Conservation (phyloP, 2,797 vertebrate species). For the Anabas testudineus region DNA sequence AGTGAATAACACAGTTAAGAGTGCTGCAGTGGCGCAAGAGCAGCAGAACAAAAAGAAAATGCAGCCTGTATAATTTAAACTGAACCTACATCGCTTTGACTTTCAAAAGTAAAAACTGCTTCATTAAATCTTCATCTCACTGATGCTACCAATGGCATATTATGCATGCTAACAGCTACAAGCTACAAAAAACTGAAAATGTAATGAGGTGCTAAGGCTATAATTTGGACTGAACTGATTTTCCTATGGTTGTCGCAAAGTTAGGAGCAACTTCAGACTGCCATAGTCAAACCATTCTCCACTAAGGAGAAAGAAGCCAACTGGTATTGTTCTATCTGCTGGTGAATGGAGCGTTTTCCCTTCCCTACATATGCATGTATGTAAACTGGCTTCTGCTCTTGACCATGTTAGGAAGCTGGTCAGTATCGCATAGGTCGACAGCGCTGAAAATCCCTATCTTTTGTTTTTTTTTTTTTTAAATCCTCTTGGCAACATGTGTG, state of each 20-base stretch:
- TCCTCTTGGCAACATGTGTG: constrained; percentile 75
- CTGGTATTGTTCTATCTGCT: constrained; percentile 55
- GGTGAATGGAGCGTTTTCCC: constrained; percentile 82
- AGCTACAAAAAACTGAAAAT: constrained; percentile 58
- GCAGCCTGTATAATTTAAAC: constrained; percentile 61
- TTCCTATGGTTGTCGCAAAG: constrained; percentile 59
- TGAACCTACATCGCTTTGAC: constrained; percentile 40
- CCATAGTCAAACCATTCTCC: constrained; percentile 66
- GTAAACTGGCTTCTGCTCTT: constrained; percentile 79
- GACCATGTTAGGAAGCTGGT: constrained; percentile 87
- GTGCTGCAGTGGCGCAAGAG: constrained; percentile 70
- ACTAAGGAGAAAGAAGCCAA: constrained; percentile 66
- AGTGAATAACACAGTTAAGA: constrained; percentile 90
- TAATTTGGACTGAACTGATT: constrained; percentile 54
- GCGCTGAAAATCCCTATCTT: constrained; percentile 83
- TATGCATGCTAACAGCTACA: constrained; percentile 53
- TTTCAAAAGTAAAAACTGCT: constrained; percentile 42
- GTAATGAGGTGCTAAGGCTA: constrained; percentile 57
- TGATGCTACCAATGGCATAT: constrained; percentile 57
- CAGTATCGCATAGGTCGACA: constrained; percentile 92
- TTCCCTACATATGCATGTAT: constrained; percentile 45
- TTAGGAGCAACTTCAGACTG: constrained; percentile 64
- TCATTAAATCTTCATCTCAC: constrained; percentile 38
- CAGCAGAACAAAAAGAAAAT: constrained; percentile 71
- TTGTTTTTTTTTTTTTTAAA: constrained; percentile 22